Percentiles rank a stretch among this genome's conserved stretches.
Evolutionary conservation across 2,888 invertebrate genomes (phyloP).

Genomic region (Rhamphomyia laevipes): DNA sequence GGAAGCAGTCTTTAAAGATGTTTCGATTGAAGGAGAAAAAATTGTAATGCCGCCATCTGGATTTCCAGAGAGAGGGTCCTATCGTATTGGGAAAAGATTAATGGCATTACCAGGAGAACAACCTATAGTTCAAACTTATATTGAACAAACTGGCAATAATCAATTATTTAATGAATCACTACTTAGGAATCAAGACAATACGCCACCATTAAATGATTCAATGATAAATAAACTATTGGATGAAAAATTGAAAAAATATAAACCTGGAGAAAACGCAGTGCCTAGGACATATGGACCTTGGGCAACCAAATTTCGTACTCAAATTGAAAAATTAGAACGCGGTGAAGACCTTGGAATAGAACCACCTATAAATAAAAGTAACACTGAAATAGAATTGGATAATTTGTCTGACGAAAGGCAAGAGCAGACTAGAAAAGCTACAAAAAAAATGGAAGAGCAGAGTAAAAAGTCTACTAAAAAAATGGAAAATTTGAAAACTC

Average conservation of each 20-base stretch:
- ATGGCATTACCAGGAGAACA: slow-evolving; percentile 5
- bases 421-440: too few relatives aligned
- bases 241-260: slow-evolving; percentile 3
- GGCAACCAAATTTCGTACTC: slow-evolving; percentile 5
- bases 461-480: too few relatives aligned
- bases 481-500: too few relatives aligned
- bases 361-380: slow-evolving; percentile 5
- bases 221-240: slow-evolving; percentile 6
- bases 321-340: slow-evolving; percentile 11
- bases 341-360: slow-evolving; percentile 6
- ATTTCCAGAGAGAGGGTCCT: neutral
- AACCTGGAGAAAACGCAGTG: neutral
- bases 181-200: neutral
- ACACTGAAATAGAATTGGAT: slow-evolving; percentile 9
- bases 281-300: slow-evolving; percentile 2
- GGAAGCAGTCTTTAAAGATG: slow-evolving; percentile 5
- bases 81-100: slow-evolving; percentile 5
- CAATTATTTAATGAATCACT: slow-evolving; percentile 6
- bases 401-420: slow-evolving; percentile 6
- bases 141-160: slow-evolving; percentile 5
- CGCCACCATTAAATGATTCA: slow-evolving; percentile 5
- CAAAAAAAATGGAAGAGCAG: too few relatives aligned
- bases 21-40: slow-evolving; percentile 3
- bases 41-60: neutral
- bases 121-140: slow-evolving; percentile 6